Evolutionary conservation across 2,797 vertebrate genomes (phyloP), one percentile per base, ranked within the genome.

Genomic region (Argyrosomus regius): DNA sequence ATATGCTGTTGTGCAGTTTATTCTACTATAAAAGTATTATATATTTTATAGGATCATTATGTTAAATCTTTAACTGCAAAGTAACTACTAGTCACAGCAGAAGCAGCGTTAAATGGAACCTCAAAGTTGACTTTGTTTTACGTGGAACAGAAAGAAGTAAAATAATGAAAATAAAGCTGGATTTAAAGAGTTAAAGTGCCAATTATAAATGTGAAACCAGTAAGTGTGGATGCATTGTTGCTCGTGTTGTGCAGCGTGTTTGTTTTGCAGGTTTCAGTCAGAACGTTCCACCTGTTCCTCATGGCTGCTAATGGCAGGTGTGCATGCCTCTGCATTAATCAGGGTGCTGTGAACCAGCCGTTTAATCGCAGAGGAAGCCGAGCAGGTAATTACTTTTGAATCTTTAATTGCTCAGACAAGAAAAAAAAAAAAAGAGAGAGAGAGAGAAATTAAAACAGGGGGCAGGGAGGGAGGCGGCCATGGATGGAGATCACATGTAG

Each of bases 371-470:
- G 92, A 96, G 96, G 96, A 98, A 98, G 95, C 97, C 95, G 97
- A 97, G 97, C 97, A 97, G 95, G 96, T 97, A 98, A 98, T 98
- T 97, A 96, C 96, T 89, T 95, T 88, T 96, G 96, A 96, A 98
- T 97, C 96, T 96, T 95, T 97, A 97, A 97, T 96, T 89, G 74
- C 71, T 70, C 77, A 77, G 82, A 87, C 43, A 54, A 86, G 79
- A 69, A 85, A 68, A 81, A 88, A 90, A 87, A 24, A 22, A 22
- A 22, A 22, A 60, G 13, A 39, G 6, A 54, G 35, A 52, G 14
- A 41, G 31, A 39, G 63, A 85, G 77, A 78, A 87, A 89, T 83
- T 88, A 83, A 90, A 88, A 87, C 78, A 83, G 8, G 8, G 35
- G 35, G 1, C 0, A 0, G 7, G 78, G 20, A 26, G 63, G 35